Percentiles rank a stretch among this genome's conserved stretches.
These are phyloP conservation scores for Apodemus agrarius DNA, from an alignment of 2,797 vertebrate genomes.

Conservation along the genomic window DNA sequence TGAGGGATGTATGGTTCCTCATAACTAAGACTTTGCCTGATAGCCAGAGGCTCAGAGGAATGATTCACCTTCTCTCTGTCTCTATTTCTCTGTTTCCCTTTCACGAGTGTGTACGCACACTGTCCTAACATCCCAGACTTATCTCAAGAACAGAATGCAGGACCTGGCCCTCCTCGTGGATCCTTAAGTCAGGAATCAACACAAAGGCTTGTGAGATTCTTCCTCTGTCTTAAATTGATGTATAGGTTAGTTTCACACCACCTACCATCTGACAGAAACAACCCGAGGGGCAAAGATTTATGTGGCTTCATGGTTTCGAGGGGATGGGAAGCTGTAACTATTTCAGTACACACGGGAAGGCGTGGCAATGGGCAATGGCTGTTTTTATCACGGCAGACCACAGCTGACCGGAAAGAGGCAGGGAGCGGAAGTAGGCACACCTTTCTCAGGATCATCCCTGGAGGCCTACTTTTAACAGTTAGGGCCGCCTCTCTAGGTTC, in stretches of 20 bases:
- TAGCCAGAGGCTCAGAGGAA: not conserved
- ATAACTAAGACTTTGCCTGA: not conserved
- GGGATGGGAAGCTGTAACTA: not conserved
- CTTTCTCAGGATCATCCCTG: not conserved
- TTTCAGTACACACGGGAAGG: not conserved
- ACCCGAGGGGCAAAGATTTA: not conserved
- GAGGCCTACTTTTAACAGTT: not conserved
- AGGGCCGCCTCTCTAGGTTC: not conserved
- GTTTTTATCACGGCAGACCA: not conserved
- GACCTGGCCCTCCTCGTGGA: not conserved
- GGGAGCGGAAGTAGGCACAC: too few relatives aligned
- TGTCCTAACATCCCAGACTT: not conserved
- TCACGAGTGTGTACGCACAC: not conserved
- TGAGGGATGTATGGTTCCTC: not conserved
- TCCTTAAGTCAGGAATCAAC: not conserved
- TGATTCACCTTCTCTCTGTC: not conserved
- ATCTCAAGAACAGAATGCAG: not conserved
- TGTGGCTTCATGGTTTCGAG: not conserved
- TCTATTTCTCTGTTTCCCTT: not conserved
- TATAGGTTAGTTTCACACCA: not conserved
- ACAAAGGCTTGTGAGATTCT: not conserved
- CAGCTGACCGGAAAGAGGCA: too few relatives aligned
- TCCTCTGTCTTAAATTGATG: not conserved
- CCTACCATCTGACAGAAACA: not conserved
- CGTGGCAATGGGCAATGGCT: accelerated